A percentile compares a stretch with the other conserved stretches of the same genome.
phyloP scores from a whole-genome alignment of 2,888 invertebrate genomes.

The Baronia brevicornis region DNA sequence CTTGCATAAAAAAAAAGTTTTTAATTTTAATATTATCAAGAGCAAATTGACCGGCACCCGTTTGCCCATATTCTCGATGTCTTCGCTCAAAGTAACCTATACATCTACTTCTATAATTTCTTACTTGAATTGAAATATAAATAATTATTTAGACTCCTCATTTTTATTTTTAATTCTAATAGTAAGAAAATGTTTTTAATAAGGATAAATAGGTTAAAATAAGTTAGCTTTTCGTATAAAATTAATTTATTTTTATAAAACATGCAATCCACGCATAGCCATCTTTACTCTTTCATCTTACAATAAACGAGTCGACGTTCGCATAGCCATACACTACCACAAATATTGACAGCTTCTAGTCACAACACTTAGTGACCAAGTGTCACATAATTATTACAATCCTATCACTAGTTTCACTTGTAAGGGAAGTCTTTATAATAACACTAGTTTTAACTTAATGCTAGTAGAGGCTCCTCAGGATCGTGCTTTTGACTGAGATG shows the following conservation, averaged over 20 bases:
- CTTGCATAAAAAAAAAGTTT: too few species aligned
- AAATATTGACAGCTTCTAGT: constrained; percentile 51
- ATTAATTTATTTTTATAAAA: too few species aligned
- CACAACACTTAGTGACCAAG: constrained; percentile 34
- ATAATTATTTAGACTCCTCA: too few species aligned
- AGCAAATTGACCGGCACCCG: too few species aligned
- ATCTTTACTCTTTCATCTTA: constrained; percentile 19
- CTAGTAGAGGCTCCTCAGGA: constrained; percentile 78
- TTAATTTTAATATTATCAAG: too few species aligned
- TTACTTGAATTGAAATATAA: too few species aligned
- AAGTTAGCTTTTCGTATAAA: constrained; percentile 55
- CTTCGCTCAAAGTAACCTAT: too few species aligned
- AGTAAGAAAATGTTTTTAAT: constrained; percentile 10
- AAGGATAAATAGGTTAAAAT: constrained; percentile 28
- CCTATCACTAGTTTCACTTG: constrained; percentile 45
- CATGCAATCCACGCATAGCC: constrained; percentile 17
- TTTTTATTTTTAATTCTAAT: too few species aligned
- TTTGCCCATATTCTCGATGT: too few species aligned
- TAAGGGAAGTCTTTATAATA: constrained; percentile 58
- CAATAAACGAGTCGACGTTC: constrained; percentile 16
- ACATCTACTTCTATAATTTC: too few species aligned
- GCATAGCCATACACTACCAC: constrained; percentile 15
- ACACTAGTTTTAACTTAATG: constrained; percentile 77
- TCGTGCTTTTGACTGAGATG: constrained; percentile 61
- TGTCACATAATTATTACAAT: constrained; percentile 21